Percentiles rank a stretch among this genome's conserved stretches.
Evolutionary conservation across 1,140 invertebrate species (phyloP).

Genomic region (Solen grandis): DNA sequence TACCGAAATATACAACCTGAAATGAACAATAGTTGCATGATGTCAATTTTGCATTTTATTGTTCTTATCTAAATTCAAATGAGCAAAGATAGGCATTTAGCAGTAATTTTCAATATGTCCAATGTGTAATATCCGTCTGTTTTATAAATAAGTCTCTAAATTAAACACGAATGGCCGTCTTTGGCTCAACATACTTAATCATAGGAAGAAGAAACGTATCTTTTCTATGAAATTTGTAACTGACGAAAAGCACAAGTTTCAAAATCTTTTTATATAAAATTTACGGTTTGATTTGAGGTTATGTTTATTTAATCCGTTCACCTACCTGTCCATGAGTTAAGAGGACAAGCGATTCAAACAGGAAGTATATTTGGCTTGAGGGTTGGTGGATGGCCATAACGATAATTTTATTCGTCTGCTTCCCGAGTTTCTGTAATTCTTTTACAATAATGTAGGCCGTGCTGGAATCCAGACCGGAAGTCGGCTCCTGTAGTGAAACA

Average conservation of each 20-base stretch:
- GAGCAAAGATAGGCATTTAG: too few relatives aligned
- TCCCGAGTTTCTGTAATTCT: conserved; percentile 88
- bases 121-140: too few relatives aligned
- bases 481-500: conserved; percentile 91
- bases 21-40: conserved; percentile 46
- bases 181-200: too few relatives aligned
- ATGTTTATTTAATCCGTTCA: background rate
- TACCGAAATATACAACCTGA: conserved; percentile 89
- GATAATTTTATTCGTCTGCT: conserved; percentile 89
- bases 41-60: background rate
- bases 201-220: background rate
- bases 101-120: too few relatives aligned
- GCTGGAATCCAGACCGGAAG: conserved; percentile 92
- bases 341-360: conserved; percentile 28
- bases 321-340: conserved; percentile 33
- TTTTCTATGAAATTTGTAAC: background rate
- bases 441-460: conserved; percentile 89
- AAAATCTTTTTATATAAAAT: background rate
- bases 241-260: background rate
- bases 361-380: conserved; percentile 79
- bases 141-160: too few relatives aligned
- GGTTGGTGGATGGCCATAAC: conserved; percentile 93
- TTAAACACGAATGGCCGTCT: too few relatives aligned
- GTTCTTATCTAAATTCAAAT: background rate
- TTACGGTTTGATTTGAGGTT: background rate